Conservation (phyloP, 2,797 vertebrate genomes). For the Petrocephalus schoutedeni region DNA sequence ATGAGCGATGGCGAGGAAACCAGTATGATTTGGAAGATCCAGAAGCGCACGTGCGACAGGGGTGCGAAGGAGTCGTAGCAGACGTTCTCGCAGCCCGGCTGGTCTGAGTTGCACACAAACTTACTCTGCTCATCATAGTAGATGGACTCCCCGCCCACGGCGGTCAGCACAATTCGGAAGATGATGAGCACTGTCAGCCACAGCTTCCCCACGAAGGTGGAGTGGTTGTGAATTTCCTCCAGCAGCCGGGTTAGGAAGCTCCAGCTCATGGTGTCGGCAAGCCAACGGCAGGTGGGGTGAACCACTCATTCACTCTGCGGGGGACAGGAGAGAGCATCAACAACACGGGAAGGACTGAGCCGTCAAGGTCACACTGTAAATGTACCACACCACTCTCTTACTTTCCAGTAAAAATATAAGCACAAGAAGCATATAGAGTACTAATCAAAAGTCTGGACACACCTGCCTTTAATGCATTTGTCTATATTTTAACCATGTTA, state of each 20-base stretch:
- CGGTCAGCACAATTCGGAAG: constrained; percentile 89
- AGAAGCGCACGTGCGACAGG: constrained; percentile 88
- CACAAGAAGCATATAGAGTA: background rate
- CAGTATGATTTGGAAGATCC: constrained; percentile 93
- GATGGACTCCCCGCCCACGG: constrained; percentile 89
- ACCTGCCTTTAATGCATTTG: background rate
- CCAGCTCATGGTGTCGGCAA: constrained; percentile 82
- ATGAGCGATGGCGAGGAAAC: constrained; percentile 83
- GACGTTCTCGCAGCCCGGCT: constrained; percentile 91
- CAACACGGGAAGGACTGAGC: background rate
- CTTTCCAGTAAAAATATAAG: background rate
- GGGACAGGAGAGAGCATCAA: constrained; percentile 19
- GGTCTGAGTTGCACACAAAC: constrained; percentile 87
- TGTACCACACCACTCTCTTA: background rate
- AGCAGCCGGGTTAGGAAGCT: constrained; percentile 90
- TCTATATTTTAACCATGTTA: background rate
- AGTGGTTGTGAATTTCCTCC: constrained; percentile 96
- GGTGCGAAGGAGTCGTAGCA: constrained; percentile 91
- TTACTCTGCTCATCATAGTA: constrained; percentile 94
- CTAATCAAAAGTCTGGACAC: background rate
- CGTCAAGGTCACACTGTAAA: background rate
- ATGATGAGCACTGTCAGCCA: constrained; percentile 88
- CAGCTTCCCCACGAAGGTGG: constrained; percentile 93
- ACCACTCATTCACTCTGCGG: constrained; percentile 33
- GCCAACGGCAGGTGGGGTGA: background rate